Percentiles rank a stretch among this genome's conserved stretches.
phyloP scores from a whole-genome alignment of 2,888 invertebrate genomes.

The Caenorhabditis angaria region DNA sequence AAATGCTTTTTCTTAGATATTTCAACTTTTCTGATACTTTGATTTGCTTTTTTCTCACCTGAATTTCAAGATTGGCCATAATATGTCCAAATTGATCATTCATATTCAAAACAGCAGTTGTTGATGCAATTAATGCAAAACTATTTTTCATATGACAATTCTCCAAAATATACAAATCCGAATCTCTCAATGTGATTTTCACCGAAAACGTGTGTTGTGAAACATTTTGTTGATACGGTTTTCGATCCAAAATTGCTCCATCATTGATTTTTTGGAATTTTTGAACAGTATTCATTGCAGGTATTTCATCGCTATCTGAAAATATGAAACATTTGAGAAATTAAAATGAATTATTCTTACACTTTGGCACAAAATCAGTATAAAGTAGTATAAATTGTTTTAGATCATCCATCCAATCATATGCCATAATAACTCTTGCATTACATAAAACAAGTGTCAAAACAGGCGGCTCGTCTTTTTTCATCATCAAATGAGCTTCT shows the following conservation, averaged over 20 bases:
- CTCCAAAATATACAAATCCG: constrained; percentile 92
- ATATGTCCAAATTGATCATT: constrained; percentile 59
- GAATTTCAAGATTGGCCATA: constrained; percentile 62
- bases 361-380: constrained; percentile 58
- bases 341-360: constrained; percentile 18
- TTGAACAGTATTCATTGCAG: constrained; percentile 9
- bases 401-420: constrained; percentile 67
- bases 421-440: constrained; percentile 62
- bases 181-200: constrained; percentile 78
- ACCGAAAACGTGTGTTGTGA: constrained; percentile 37
- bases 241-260: constrained; percentile 27
- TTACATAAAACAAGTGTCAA: constrained; percentile 67
- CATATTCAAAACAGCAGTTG: constrained; percentile 64
- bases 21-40: too few relatives aligned
- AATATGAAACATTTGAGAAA: neutral
- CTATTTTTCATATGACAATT: constrained; percentile 87
- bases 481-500: constrained; percentile 69
- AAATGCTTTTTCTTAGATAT: too few relatives aligned
- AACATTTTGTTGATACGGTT: constrained; percentile 4
- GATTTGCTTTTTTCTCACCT: too few relatives aligned
- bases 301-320: constrained; percentile 30
- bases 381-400: constrained; percentile 65
- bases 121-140: constrained; percentile 83
- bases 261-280: constrained; percentile 15
- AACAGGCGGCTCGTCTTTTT: constrained; percentile 63